Base-by-base conservation (phyloP, 2,113 vertebrate species). In the Suncus etruscus region DNA sequence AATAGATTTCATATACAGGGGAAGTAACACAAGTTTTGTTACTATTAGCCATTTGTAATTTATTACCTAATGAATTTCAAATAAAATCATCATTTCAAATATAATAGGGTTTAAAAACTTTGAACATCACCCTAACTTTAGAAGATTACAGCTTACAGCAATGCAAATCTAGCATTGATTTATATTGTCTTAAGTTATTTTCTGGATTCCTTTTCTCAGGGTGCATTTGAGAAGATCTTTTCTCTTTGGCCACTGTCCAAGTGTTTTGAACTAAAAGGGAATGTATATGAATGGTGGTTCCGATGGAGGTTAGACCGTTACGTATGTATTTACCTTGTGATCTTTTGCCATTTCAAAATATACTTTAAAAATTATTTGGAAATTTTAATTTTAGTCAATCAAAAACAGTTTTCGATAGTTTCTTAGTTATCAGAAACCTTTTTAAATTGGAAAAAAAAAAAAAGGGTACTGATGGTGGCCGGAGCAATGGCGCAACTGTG, bases 211-310 rank as follows among this genome's bases (percentile, higher is more conserved):
- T 82, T 96, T 93, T 95, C 96, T 27, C 96, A 99, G 99, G 98
- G 97, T 24, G 86, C 98, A n/a, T 99, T 99, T 96, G 98, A 99
- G 97, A 98, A 97, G 50, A 95, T 99, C 82, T 99, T 99, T 98
- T 99, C 99, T 15, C 97, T 99, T 51, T 99, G 99, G 99, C 99
- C 99, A 24, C 84, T 99, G 89, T 99, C 99, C 45, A 98, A 98
- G 70, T 98, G 99, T 66, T 99, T 99, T 96, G 98, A 99, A 92
- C 97, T 99, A 83, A 98, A 99, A 76, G 99, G 99, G 54, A 99
- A 97, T 93, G 97, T 99, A 86, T 99, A 99, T 65, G 99, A 99
- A 93, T 99, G 99, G 99, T 99, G 99, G 99, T 99, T 99, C 97
- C 97, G 99, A 75, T 99, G 99, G 99, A 98, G 98, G 96, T 94